A percentile compares a stretch with the other conserved stretches of the same genome.
phyloP scores from a whole-genome alignment of 2,888 invertebrate genomes.

The Cybosia mesomella region DNA sequence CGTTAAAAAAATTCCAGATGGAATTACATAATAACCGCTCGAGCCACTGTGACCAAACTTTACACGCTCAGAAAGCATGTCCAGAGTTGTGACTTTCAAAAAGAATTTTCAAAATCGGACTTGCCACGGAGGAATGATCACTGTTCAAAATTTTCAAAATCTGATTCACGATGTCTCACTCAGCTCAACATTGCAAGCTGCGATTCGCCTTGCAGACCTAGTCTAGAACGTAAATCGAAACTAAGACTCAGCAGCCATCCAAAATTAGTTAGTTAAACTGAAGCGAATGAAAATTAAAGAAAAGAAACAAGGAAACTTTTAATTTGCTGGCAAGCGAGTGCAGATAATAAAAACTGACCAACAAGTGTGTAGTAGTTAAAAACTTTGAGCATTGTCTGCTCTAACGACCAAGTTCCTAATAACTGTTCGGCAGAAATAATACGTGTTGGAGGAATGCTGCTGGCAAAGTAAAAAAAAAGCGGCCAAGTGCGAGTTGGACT shows the following conservation, averaged over 20 bases:
- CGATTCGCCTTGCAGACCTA: no score
- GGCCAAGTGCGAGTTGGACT: no score
- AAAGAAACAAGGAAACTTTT: conserved; percentile 23
- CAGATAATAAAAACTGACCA: conserved; percentile 28
- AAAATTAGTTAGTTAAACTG: conserved; percentile 1
- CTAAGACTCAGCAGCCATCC: neutral
- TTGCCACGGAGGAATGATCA: no score
- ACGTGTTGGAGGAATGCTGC: conserved; percentile 20
- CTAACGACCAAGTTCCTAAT: conserved; percentile 44
- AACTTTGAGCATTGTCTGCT: conserved; percentile 31
- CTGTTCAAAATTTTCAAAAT: no score
- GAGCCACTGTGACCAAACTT: no score
- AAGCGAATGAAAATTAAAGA: neutral
- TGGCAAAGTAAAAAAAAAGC: neutral
- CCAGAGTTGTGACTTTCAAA: no score
- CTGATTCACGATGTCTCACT: no score
- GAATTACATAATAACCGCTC: no score
- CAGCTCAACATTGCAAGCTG: no score
- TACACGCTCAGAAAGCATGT: no score
- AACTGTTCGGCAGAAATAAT: conserved; percentile 33
- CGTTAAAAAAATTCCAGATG: no score
- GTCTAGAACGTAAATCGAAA: neutral
- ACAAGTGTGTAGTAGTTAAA: conserved; percentile 20
- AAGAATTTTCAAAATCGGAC: no score
- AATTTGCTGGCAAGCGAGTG: conserved; percentile 31